Conservation (phyloP, 92 coral and sea anemone species). For the Galaxea fascicularis region DNA sequence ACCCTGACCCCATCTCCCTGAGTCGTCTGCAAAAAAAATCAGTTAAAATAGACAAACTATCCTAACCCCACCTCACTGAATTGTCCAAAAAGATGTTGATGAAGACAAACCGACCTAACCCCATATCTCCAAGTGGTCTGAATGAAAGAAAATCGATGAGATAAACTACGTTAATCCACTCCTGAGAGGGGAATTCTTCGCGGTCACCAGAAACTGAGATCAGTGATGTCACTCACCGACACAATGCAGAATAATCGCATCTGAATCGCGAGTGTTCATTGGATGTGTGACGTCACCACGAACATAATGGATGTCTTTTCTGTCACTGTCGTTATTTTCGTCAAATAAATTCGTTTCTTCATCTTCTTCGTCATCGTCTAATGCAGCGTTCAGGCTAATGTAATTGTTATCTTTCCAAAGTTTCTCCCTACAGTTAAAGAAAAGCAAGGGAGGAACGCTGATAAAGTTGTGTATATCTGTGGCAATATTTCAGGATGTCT, state of each 20-base stretch:
- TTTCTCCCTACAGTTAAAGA: slow-evolving; percentile 46
- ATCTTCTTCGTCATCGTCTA: slow-evolving; percentile 67
- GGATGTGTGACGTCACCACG: slow-evolving; percentile 95
- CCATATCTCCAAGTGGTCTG: slow-evolving; percentile 92
- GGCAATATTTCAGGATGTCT: background rate
- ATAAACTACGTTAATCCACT: slow-evolving; percentile 79
- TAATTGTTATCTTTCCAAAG: slow-evolving; percentile 86
- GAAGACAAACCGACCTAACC: slow-evolving; percentile 88
- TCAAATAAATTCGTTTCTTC: slow-evolving; percentile 49
- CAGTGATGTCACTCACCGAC: slow-evolving; percentile 72
- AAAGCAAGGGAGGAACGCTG: background rate
- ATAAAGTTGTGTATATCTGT: background rate
- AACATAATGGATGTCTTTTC: slow-evolving; percentile 77
- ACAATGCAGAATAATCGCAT: slow-evolving; percentile 88
- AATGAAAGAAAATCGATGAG: background rate
- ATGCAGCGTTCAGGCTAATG: slow-evolving; percentile 61
- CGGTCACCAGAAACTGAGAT: too few species aligned
- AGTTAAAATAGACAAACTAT: background rate
- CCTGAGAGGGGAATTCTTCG: slow-evolving; percentile 44
- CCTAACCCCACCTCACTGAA: background rate
- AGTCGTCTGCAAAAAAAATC: slow-evolving; percentile 69
- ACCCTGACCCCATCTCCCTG: slow-evolving; percentile 93
- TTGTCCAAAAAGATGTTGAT: background rate
- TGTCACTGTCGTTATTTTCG: slow-evolving; percentile 42
- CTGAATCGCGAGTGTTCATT: slow-evolving; percentile 63